Evolutionary conservation across 2,113 vertebrate species (phyloP).

Genomic region (Phylloscopus trochilus): DNA sequence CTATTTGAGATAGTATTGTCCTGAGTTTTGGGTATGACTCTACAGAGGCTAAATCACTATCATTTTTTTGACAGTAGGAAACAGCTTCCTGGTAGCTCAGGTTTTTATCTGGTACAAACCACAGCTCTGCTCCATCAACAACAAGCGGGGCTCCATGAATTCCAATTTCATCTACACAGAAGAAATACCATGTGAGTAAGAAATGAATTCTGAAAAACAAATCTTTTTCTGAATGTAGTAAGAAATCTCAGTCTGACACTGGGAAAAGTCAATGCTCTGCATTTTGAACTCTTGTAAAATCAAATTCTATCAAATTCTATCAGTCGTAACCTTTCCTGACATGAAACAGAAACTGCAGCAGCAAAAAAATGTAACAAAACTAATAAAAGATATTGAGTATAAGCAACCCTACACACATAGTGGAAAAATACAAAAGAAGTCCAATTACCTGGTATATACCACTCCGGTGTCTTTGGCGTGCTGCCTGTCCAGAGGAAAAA

Average conservation of each 20-base stretch:
- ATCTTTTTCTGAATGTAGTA: neutral
- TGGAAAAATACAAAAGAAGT: neutral
- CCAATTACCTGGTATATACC: constrained; percentile 91
- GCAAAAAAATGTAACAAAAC: neutral
- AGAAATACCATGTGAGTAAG: neutral
- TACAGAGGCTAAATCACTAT: constrained; percentile 82
- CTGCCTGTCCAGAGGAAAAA: constrained; percentile 73
- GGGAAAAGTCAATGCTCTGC: neutral
- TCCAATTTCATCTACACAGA: constrained; percentile 74
- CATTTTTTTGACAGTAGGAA: constrained; percentile 80
- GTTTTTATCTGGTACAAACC: constrained; percentile 83
- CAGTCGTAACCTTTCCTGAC: neutral
- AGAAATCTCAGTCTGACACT: neutral
- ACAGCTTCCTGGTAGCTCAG: constrained; percentile 83
- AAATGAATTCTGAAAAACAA: neutral
- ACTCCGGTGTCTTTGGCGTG: constrained; percentile 80
- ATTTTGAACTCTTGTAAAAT: neutral
- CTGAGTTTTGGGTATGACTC: constrained; percentile 54
- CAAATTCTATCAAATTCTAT: neutral
- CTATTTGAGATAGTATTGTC: constrained; percentile 70
- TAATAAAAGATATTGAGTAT: neutral
- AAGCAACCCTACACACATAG: neutral
- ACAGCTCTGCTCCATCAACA: constrained; percentile 87
- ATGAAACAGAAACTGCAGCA: neutral
- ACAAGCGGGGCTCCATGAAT: constrained; percentile 82